Base-by-base conservation (phyloP, 1,140 invertebrate species). In the Halyomorpha halys region DNA sequence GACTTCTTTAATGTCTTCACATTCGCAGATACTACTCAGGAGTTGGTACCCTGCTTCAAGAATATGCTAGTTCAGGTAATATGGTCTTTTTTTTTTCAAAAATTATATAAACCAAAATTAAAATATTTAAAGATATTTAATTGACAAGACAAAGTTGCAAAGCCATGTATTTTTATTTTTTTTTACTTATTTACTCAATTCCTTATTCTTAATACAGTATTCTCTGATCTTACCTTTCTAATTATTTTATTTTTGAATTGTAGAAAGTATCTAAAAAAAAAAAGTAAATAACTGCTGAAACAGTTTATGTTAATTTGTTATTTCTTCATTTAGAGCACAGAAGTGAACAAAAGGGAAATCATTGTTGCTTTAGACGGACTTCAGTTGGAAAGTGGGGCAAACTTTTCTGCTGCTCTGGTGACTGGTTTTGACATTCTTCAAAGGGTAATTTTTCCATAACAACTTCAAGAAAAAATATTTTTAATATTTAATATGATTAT, bases 1-100 rank as follows among this genome's bases (percentile, higher is more conserved):
- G 97, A 99, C 75, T 98, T 90, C 73, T 92, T 99, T 44, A 97
- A 97, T 73, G 84, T 99, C 18, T 91, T 93, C 69, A 83, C 85
- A 63, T 92, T 91, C 71, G 84, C 84, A 21, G 86, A 89, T 44
- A 79, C 77, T 0, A 84, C 86, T 0, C 82, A 85, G 53, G 85
- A 90, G 67, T 82, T 91, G 15, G 84, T 93, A 39, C 81, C 84
- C 0, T 97, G 93, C 71, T 96, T 92, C 71, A 88, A 87, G 71
- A 87, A 93, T 70, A 85, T 86, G 56, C 79, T 97, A 64, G 88
- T 95, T 19, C 83, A 88, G 78, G 86, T 87, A 74, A 71, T 39
- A 39, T 39, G 34, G 11, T 71, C 13, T 15, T 4, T 11, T 21
- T 3, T n/a, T 3, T 13, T 21, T 49, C 3, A 2, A n/a, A 53